phyloP scores from a whole-genome alignment of 2,797 vertebrate species.

The Gymnoscopelus braueri region DNA sequence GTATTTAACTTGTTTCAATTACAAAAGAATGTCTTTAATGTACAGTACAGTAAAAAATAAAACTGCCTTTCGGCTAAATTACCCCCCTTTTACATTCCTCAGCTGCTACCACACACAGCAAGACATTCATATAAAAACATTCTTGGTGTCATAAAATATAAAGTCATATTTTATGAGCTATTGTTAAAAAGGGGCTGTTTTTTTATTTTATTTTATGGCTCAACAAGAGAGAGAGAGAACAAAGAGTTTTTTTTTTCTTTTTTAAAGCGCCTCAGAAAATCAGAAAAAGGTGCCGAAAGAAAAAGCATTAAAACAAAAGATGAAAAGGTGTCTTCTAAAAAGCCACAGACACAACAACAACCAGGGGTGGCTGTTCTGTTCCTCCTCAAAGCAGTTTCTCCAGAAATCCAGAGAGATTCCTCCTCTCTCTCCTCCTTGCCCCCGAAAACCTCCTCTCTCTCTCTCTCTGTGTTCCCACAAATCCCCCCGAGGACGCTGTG shows the following conservation, averaged over 20 bases:
- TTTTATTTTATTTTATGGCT: slow-evolving; percentile 25
- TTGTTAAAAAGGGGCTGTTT: slow-evolving; percentile 54
- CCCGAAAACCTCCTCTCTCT: slow-evolving; percentile 68
- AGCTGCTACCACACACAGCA: slow-evolving; percentile 42
- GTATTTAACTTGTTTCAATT: too few species aligned
- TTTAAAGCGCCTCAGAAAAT: slow-evolving; percentile 31
- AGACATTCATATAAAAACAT: slow-evolving; percentile 46
- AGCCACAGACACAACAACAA: slow-evolving; percentile 1
- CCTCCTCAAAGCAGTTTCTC: slow-evolving; percentile 11
- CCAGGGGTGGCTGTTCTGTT: slow-evolving; percentile 30
- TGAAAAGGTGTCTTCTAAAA: slow-evolving; percentile 12
- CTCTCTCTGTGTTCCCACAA: slow-evolving; percentile 57
- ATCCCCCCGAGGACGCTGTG: slow-evolving; percentile 71
- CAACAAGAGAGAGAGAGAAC: slow-evolving; percentile 51
- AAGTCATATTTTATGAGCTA: slow-evolving; percentile 8
- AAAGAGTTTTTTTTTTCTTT: slow-evolving; percentile 41
- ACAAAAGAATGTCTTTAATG: too few species aligned
- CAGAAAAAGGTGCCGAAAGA: slow-evolving; percentile 36
- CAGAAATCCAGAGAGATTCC: slow-evolving; percentile 53
- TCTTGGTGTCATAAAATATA: not conserved
- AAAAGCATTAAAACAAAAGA: slow-evolving; percentile 15
- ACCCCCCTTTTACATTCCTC: slow-evolving; percentile 35
- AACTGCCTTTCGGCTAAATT: slow-evolving; percentile 58
- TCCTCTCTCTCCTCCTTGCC: slow-evolving; percentile 10
- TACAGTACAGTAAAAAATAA: slow-evolving; percentile 39